Conservation (phyloP, 2,888 invertebrate genomes). For the Entomobrya proxima region DNA sequence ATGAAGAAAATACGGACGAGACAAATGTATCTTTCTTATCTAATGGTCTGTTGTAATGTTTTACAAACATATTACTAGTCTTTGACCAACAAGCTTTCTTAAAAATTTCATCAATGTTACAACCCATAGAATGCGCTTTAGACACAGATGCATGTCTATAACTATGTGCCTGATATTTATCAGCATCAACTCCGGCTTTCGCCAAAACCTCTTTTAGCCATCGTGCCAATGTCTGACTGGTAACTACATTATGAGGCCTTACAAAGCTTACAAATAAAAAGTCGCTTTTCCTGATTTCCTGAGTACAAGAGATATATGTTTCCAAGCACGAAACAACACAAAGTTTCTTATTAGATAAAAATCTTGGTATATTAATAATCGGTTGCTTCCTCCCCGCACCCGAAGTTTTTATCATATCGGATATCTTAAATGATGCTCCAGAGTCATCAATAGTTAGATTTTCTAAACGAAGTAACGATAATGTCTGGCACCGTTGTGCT, state of each 20-base stretch:
- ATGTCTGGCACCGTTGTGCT: neutral
- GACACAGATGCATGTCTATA: conserved; percentile 31
- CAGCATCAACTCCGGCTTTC: neutral
- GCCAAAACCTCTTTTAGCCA: neutral
- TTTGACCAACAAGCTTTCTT: conserved; percentile 13
- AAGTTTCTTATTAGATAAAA: neutral
- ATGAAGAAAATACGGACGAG: neutral
- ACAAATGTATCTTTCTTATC: neutral
- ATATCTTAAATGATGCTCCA: neutral
- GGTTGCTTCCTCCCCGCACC: neutral
- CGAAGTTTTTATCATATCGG: neutral
- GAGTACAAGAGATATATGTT: neutral
- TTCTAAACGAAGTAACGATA: neutral
- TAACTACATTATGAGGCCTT: neutral
- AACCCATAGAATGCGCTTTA: neutral
- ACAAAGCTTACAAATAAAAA: neutral
- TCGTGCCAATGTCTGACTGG: neutral
- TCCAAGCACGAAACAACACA: neutral
- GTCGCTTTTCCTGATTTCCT: neutral
- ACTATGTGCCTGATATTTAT: neutral
- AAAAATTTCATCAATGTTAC: neutral
- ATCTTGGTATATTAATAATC: neutral
- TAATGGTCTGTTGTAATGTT: neutral
- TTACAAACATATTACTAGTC: neutral
- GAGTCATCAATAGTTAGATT: neutral